Base-by-base conservation (phyloP, 1,140 invertebrate genomes). In the Watersipora subatra region DNA sequence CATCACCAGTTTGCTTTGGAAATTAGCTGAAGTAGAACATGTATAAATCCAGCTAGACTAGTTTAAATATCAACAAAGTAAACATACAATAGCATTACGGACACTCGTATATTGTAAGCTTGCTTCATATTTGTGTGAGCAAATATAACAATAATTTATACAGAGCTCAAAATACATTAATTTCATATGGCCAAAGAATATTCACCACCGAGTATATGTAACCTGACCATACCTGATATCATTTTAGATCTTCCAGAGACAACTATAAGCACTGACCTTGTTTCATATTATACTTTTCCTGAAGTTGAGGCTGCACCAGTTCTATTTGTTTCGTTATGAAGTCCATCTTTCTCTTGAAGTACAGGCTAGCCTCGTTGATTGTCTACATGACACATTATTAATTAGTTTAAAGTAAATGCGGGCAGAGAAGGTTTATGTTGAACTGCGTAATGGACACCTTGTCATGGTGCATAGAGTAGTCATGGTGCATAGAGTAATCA, bases 251-350 rank as follows among this genome's bases (percentile, higher is more conserved):
- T 1, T 24, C 1, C 56, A 29, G 22, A 15, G 26, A 57, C 19
- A 59, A 46, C 2, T 2, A 24, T 19, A 66, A 22, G 27, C 55
- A 20, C 65, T 71, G 86, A 80, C 89, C 87, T 83, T 92, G 89
- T 73, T 90, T 84, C 68, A 92, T 86, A 79, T 87, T 89, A 69
- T 85, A 88, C 77, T 94, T 96, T 73, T 95, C 91, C 59, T 88
- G 80, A 22, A 90, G 87, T 46, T 93, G 80, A 61, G 83, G 82
- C 78, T 93, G 91, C 68, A 95, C 88, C 81, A 93, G 92, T 77
- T 95, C 91, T 82, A 96, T 94, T 83, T 95, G 90, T 76, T 92
- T 88, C 1, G 89, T 90, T 0, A 96, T 86, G 84, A 90, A 96
- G 67, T 88, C 85, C 0, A 92, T 87, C 84, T 92, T 92, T 66